Evolutionary conservation across 2,888 invertebrate genomes (phyloP).

Genomic region (Sphecodes monilicornis): DNA sequence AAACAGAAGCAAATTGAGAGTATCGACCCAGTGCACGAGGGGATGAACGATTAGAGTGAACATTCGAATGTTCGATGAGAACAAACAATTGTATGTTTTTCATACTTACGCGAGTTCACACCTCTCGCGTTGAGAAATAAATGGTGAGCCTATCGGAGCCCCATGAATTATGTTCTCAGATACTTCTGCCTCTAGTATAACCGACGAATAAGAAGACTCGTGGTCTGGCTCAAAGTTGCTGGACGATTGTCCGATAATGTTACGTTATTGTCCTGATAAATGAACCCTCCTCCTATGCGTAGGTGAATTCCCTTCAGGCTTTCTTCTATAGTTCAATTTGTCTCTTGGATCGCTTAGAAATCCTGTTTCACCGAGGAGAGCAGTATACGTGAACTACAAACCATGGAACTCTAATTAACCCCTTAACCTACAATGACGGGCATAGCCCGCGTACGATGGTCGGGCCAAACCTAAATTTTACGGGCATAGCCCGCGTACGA

Average conservation of each 20-base stretch:
- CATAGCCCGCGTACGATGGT: too few relatives aligned
- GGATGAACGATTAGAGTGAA: not conserved
- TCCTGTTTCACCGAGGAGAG: not conserved
- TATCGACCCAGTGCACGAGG: not conserved
- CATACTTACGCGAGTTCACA: not conserved
- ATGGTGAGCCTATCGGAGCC: not conserved
- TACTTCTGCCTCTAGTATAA: not conserved
- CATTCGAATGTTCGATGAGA: not conserved
- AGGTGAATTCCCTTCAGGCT: not conserved
- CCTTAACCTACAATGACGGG: too few relatives aligned
- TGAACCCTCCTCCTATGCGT: not conserved
- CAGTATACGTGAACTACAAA: not conserved
- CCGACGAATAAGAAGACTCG: not conserved
- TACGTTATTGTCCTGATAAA: not conserved
- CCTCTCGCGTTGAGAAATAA: not conserved
- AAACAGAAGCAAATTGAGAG: not conserved
- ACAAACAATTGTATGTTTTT: not conserved
- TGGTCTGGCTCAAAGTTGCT: not conserved
- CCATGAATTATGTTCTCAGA: not conserved
- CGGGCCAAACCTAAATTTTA: too few relatives aligned
- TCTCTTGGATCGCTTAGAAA: not conserved
- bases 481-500: too few relatives aligned
- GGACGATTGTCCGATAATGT: not conserved
- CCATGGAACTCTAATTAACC: not conserved
- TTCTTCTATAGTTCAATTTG: not conserved